Conservation (phyloP, 1,140 invertebrate species). For the Tenebrio molitor region DNA sequence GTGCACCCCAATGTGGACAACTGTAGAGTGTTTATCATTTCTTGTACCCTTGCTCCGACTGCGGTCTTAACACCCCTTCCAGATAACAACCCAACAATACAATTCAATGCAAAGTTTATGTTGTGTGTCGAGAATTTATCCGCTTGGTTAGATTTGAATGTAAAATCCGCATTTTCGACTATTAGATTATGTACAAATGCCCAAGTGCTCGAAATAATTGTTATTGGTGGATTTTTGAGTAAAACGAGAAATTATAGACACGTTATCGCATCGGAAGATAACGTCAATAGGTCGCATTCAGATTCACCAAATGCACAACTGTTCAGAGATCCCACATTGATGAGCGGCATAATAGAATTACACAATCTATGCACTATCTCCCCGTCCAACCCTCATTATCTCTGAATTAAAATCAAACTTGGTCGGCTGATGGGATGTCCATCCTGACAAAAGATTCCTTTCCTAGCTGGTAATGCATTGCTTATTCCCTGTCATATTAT, state of each 20-base stretch:
- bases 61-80: conserved; percentile 55
- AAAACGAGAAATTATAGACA: background rate
- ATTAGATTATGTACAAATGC: conserved; percentile 38
- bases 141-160: conserved; percentile 53
- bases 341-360: conserved; percentile 53
- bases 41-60: conserved; percentile 52
- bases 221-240: background rate
- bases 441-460: conserved; percentile 50
- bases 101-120: conserved; percentile 57
- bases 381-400: conserved; percentile 53
- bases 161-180: conserved; percentile 45
- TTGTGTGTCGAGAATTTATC: conserved; percentile 56
- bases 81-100: conserved; percentile 48
- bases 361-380: conserved; percentile 54
- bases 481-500: conserved; percentile 53
- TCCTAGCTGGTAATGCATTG: conserved; percentile 51
- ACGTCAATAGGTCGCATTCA: conserved; percentile 1
- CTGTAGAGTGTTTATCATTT: conserved; percentile 54
- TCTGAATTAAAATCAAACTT: conserved; percentile 50
- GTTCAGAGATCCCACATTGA: conserved; percentile 32
- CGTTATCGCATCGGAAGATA: background rate
- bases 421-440: conserved; percentile 33
- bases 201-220: conserved; percentile 37
- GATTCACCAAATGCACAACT: conserved; percentile 36
- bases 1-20: conserved; percentile 49